These are phyloP conservation scores for Drosophila aldrichi DNA, from an alignment of 2,888 invertebrate species.

Conservation along the genomic window DNA sequence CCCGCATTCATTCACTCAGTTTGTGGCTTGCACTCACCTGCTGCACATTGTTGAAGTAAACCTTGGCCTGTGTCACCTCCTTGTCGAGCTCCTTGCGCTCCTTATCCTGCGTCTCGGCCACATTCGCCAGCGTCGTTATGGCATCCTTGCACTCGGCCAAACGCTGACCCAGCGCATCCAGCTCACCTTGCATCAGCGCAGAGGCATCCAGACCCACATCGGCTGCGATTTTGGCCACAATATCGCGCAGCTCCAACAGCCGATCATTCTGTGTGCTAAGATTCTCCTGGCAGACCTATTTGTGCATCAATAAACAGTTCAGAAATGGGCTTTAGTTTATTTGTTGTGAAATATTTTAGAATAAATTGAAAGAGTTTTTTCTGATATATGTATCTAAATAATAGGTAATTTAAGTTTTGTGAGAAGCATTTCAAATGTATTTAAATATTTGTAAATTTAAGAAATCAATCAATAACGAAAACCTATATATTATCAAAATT, in stretches of 20 bases:
- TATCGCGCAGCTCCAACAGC: conserved; percentile 89
- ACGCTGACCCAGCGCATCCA: conserved; percentile 90
- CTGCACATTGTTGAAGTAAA: conserved; percentile 90
- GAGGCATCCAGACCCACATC: conserved; percentile 91
- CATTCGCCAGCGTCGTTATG: conserved; percentile 90
- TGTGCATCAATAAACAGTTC: conserved; percentile 84
- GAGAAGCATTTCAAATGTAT: no score
- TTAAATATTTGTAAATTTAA: no score
- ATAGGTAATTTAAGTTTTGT: no score
- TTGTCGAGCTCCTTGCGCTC: conserved; percentile 86
- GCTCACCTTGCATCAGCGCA: conserved; percentile 90
- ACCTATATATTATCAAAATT: no score
- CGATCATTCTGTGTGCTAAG: conserved; percentile 90
- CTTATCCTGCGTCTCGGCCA: conserved; percentile 90
- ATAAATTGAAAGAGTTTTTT: no score
- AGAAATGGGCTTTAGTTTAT: neutral
- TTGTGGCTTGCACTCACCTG: conserved; percentile 87
- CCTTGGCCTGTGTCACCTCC: conserved; percentile 87
- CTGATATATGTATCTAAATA: no score
- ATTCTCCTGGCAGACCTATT: conserved; percentile 91
- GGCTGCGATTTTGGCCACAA: conserved; percentile 92
- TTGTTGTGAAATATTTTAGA: neutral
- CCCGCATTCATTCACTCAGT: conserved; percentile 16
- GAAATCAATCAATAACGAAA: no score
- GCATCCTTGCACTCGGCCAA: conserved; percentile 92